Base-by-base conservation (phyloP, 2,888 invertebrate species). In the Philaethria dido region DNA sequence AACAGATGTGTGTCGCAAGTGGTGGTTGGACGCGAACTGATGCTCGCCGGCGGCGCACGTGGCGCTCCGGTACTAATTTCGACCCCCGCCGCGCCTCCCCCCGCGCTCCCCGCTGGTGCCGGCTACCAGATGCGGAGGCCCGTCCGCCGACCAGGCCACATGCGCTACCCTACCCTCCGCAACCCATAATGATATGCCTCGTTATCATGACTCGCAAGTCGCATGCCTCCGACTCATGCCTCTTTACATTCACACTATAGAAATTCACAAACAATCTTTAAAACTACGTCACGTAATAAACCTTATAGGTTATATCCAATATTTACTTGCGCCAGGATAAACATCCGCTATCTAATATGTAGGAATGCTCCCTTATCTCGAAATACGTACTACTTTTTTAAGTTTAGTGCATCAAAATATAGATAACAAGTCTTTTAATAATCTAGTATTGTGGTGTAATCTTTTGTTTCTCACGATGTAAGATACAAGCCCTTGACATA, bases 11-110 rank as follows among this genome's bases (percentile, higher is more conserved):
- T 83, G 85, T 75, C 80, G 80, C 81, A 76, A 74, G 77, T 83
- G 85, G 83, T 85, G 84, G 85, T 85, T 84, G 85, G 80, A 87
- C 89, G 89, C 89, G 89, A 83, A 90, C 90, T 89, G 88, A 84
- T 80, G 86, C 62, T 66, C 70, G 70, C 14, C 77, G 75, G 81
- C 72, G 77, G 81, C 89, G 91, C 92, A 92, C 92, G 92, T 92
- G 92, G 92, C 91, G 88, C 86, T 83, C 89, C 89, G 87, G 81
- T 85, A 93, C 94, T 93, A 94, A 93, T 87, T 93, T 93, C 92
- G 93, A 93, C 89, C 93, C 93, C 89, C 93, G 89, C 85, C 93
- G 92, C 88, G 91, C 92, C 92, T 84, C 83, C 89, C 86, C 89
- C 83, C 85, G 72, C 73, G 36, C 55, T n/a, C 42, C 45, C 3